Conservation (phyloP, 2,888 invertebrate genomes). For the Linnaemya vulpina region DNA sequence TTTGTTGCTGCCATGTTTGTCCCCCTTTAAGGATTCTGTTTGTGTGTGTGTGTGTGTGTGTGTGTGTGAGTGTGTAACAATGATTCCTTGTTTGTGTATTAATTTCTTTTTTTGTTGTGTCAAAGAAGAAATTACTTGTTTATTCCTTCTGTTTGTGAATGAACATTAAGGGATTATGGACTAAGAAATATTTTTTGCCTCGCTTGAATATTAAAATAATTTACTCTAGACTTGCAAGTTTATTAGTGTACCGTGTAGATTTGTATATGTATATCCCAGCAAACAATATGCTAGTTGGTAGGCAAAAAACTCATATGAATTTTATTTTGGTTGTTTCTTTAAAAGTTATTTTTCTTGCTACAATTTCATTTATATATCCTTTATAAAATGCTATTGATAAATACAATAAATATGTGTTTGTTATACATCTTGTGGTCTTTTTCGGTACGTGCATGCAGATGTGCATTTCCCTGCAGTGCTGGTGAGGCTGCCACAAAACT, state of each 20-base stretch:
- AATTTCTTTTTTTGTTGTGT: constrained; percentile 36
- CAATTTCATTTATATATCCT: no score
- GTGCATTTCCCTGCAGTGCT: no score
- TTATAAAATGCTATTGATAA: no score
- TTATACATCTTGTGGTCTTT: no score
- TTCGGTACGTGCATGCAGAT: no score
- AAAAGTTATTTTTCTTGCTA: no score
- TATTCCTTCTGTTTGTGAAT: constrained; percentile 53
- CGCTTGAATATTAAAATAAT: constrained; percentile 45
- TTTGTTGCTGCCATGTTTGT: no score
- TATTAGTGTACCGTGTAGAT: background rate
- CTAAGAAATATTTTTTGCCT: constrained; percentile 34
- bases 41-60: constrained; percentile 37
- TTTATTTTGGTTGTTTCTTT: no score
- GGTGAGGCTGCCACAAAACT: background rate
- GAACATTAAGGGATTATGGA: constrained; percentile 58
- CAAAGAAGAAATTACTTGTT: constrained; percentile 37
- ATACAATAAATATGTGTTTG: no score
- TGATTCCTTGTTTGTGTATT: constrained; percentile 11
- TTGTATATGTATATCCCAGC: background rate
- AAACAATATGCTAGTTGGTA: background rate
- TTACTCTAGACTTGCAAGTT: background rate
- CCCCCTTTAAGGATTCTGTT: constrained; percentile 22
- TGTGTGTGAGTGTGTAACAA: constrained; percentile 18
- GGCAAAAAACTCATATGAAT: no score